Evolutionary conservation across 1,140 invertebrate species (phyloP), one percentile per base, ranked within the genome.

Genomic region (Colletes latitarsis): DNA sequence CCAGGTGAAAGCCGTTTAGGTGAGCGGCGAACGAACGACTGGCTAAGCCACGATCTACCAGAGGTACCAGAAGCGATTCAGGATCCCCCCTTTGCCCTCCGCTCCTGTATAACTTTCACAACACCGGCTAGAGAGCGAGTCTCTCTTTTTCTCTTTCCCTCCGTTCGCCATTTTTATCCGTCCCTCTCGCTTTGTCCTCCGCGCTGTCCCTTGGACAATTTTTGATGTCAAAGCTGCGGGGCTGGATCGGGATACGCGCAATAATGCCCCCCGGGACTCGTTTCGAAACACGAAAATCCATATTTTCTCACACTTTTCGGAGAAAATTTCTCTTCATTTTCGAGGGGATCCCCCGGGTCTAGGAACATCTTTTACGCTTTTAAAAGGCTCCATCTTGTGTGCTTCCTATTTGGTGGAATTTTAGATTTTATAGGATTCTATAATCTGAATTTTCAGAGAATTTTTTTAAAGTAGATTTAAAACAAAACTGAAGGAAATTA

Each of bases 1-100:
- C 78, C 78, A 82, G 78, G 84, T 85, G 84, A 85, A 85, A 85
- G 84, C 84, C 78, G 84, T 82, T 81, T 81, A 85, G 84, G 84
- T 85, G 84, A 85, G 58, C 84, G 83, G 80, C 60, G 74, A 84
- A 66, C 78, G 64, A 84, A 62, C 84, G 84, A 85, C 84, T 85
- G 84, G 79, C 83, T 60, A 77, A 84, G 79, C 70, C 79, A 77
- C 75, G 83, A 76, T 85, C 79, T 74, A 72, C 83, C 83, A 64
- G 81, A 85, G 83, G 64, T 85, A 85, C 71, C 83, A 63, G 77
- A 85, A 80, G 73, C 79, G 78, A 84, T 85, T 72, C 83, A 85
- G 72, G 70, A 43, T 57, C 74, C 72, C 70, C 64, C 21, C 80
- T 71, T 30, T 52, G 69, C 74, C 55, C 39, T 43, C 69, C 71